Percentiles rank a stretch among this genome's conserved stretches.
Evolutionary conservation across 2,113 vertebrate species (phyloP).

Genomic region (Camelus bactrianus): DNA sequence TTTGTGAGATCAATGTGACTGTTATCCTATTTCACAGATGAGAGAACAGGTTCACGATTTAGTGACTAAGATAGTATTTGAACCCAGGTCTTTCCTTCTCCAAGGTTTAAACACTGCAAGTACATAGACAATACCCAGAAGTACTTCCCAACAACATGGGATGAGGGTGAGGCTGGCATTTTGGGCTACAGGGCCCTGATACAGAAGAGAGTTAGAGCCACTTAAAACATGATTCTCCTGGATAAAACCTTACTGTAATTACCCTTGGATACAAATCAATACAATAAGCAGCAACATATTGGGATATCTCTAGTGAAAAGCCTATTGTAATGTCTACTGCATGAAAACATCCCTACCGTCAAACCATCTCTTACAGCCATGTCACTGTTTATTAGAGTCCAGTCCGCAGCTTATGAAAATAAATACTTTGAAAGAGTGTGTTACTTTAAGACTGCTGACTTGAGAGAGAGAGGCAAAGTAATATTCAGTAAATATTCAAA

Average conservation of each 20-base stretch:
- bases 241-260: neutral
- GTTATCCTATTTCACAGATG: neutral
- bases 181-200: neutral
- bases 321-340: neutral
- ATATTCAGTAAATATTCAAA: constrained; percentile 40
- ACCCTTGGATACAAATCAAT: neutral
- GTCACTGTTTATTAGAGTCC: neutral
- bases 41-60: neutral
- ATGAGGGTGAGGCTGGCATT: neutral
- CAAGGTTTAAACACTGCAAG: neutral
- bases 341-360: neutral
- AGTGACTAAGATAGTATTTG: neutral
- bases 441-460: neutral
- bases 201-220: neutral
- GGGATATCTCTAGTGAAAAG: neutral
- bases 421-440: neutral
- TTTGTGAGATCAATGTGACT: neutral
- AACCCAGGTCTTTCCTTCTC: neutral
- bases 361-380: neutral
- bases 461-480: neutral
- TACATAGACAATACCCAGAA: neutral
- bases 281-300: neutral
- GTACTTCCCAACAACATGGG: neutral
- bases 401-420: neutral
- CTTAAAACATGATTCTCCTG: neutral